Base-by-base conservation (phyloP, 2,113 vertebrate genomes). In the Terrapene triunguis region DNA sequence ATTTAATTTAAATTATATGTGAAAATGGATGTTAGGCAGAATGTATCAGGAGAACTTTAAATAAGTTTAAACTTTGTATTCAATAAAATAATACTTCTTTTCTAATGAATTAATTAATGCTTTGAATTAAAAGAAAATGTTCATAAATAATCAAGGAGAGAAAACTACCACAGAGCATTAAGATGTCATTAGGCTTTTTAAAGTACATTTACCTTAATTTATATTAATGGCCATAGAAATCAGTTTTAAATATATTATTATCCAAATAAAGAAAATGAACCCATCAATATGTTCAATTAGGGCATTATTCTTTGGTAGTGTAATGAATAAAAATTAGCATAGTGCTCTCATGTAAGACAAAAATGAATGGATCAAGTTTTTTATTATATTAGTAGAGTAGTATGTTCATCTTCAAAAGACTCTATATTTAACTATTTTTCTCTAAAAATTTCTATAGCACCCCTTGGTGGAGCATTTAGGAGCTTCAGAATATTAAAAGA, bases 131-230 rank as follows among this genome's bases (percentile, higher is more conserved):
- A 89, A 93, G 1, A 35, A 94, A 89, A 89, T 74, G 9, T 62
- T 91, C 69, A 51, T 55, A 83, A 35, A 35, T 72, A 90, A 90
- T 72, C 19, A 88, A 84, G 22, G 62, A 89, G 3, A 82, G 32
- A 96, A 95, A 94, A 85, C 47, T 51, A 44, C 4, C 4, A 91
- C 35, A 89, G 88, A 92, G 3, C 35, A 94, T 90, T 95, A 95
- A 89, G 38, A 91, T 1, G 0, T 55, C 51, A 78, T 91, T 89
- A 91, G 0, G 0, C 86, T 85, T 92, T 47, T 94, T 79, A 80
- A 97, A 96, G 54, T 91, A 92, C 25, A 85, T 96, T 96, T 97
- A 69, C n/a, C 47, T 97, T 92, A 1, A 82, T 95, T 95, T 93
- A 54, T 53, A 88, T 54, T 96, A 94, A 92, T 84, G 57, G 57